A percentile compares a stretch with the other conserved stretches of the same genome.
phyloP scores from a whole-genome alignment of 2,113 vertebrate species.

The Lipotes vexillifer region DNA sequence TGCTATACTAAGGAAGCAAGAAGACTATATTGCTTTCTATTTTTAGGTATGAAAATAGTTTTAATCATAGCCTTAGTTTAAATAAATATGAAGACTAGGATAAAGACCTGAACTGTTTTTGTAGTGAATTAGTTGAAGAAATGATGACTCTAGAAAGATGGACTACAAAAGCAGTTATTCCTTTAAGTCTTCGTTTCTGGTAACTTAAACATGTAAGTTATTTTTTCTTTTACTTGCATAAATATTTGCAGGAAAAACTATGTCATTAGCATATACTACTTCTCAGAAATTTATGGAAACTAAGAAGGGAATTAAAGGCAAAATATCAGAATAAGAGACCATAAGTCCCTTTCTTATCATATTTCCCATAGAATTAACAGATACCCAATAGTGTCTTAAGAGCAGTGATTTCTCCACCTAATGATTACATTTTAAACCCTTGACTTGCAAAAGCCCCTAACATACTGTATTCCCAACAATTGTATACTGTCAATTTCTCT shows the following conservation, averaged over 20 bases:
- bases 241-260: not conserved
- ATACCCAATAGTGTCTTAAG: not conserved
- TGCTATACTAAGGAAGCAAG: not conserved
- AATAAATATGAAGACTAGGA: not conserved
- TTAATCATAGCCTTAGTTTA: not conserved
- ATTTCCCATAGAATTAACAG: not conserved
- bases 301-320: not conserved
- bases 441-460: slow-evolving; percentile 10
- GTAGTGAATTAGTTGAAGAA: not conserved
- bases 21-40: not conserved
- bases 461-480: not conserved
- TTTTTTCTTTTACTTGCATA: not conserved
- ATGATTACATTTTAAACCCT: not conserved
- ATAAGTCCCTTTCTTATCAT: not conserved
- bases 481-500: not conserved
- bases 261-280: not conserved
- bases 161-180: not conserved
- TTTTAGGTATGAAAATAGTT: not conserved
- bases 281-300: not conserved
- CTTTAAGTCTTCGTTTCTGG: not conserved
- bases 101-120: not conserved
- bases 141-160: not conserved
- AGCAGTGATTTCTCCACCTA: not conserved
- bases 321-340: not conserved
- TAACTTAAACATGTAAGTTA: not conserved